These are phyloP conservation scores for Tetragonula clypearis DNA, from an alignment of 1,140 invertebrate species.

Conservation along the genomic window DNA sequence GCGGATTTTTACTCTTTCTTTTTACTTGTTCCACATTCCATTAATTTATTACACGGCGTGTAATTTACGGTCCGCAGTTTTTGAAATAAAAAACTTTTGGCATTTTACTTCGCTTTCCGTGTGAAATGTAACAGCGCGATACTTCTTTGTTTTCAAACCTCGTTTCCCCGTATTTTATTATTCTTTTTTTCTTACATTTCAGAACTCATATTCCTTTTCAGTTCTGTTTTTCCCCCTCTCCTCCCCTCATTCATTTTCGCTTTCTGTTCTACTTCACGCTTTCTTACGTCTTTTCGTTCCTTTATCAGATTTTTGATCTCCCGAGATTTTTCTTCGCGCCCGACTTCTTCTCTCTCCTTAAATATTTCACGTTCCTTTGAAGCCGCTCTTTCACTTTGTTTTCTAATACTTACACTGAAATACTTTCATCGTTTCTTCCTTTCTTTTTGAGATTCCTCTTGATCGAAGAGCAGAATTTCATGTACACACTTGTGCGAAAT, in stretches of 20 bases:
- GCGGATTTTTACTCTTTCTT: not conserved
- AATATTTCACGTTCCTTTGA: not conserved
- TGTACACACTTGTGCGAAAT: not conserved
- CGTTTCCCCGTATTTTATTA: not conserved
- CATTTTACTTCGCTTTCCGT: not conserved
- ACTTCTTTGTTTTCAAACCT: not conserved
- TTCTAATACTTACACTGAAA: conserved; percentile 1
- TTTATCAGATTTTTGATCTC: not conserved
- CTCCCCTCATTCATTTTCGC: not conserved
- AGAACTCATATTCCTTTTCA: not conserved
- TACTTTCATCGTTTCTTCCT: not conserved
- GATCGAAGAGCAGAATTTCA: not conserved
- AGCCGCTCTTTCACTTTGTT: not conserved
- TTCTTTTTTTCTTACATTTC: not conserved
- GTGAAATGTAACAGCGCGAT: not conserved
- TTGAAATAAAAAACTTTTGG: not conserved
- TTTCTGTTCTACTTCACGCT: not conserved
- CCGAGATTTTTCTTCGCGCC: not conserved
- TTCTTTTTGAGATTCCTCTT: not conserved
- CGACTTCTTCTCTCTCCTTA: no score
- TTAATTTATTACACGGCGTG: not conserved
- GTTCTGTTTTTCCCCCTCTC: no score
- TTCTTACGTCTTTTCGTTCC: not conserved
- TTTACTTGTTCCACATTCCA: not conserved
- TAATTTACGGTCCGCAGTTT: not conserved